Conservation (phyloP, 2,888 invertebrate species). For the Eupithecia tripunctaria region DNA sequence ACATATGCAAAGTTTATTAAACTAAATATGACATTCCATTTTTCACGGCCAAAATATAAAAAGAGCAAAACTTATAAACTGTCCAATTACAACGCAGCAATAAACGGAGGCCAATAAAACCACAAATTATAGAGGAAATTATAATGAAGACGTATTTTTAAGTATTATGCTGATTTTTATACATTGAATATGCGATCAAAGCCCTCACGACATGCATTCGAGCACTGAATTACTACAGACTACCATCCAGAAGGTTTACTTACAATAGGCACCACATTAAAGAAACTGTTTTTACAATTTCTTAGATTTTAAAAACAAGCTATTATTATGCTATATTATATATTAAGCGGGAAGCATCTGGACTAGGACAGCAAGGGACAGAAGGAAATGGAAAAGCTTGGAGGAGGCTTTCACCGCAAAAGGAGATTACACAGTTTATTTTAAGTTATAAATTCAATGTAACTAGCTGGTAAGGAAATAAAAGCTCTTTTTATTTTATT, state of each 20-base stretch:
- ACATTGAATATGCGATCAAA: slow-evolving; percentile 12
- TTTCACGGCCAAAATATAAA: slow-evolving; percentile 15
- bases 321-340: too few species aligned
- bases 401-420: too few species aligned
- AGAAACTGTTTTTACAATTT: too few species aligned
- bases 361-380: too few species aligned
- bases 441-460: too few species aligned
- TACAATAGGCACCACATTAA: neutral
- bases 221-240: neutral
- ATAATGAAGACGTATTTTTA: slow-evolving; percentile 31
- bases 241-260: neutral
- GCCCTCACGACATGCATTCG: neutral
- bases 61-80: slow-evolving; percentile 27
- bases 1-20: too few species aligned
- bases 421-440: too few species aligned
- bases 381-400: too few species aligned
- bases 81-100: slow-evolving; percentile 31
- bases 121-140: slow-evolving; percentile 38
- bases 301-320: too few species aligned
- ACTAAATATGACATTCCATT: neutral
- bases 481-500: too few species aligned
- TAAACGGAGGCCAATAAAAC: slow-evolving; percentile 36
- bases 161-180: slow-evolving; percentile 27
- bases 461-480: too few species aligned
- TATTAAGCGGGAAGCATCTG: too few species aligned